phyloP scores from a whole-genome alignment of 2,797 vertebrate genomes.

The Oophaga sylvatica region DNA sequence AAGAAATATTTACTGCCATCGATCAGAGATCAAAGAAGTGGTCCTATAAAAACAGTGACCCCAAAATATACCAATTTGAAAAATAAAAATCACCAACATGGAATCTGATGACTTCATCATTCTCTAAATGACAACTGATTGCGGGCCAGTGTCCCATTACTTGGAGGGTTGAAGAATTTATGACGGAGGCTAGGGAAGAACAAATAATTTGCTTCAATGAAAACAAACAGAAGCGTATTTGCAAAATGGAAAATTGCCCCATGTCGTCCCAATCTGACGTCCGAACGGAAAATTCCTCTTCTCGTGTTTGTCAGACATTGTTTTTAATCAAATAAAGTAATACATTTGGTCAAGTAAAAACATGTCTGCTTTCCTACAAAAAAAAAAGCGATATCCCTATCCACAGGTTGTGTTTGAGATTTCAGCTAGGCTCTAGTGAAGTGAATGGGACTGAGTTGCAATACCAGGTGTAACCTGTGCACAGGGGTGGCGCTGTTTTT shows the following conservation, averaged over 20 bases:
- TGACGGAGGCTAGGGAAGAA: not conserved
- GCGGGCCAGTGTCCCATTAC: too few species aligned
- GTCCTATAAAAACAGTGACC: too few species aligned
- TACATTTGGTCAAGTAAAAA: not conserved
- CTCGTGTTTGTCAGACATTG: not conserved
- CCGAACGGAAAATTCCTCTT: not conserved
- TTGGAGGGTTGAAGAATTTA: not conserved
- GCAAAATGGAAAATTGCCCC: constrained; percentile 7
- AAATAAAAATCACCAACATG: too few species aligned
- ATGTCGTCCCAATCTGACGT: not conserved
- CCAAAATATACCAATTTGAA: too few species aligned
- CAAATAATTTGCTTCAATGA: not conserved
- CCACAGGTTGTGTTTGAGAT: too few species aligned
- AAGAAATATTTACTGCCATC: too few species aligned
- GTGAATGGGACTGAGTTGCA: not conserved
- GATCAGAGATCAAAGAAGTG: too few species aligned
- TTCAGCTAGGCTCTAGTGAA: not conserved
- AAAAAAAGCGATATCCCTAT: not conserved
- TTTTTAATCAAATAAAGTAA: not conserved
- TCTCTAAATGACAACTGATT: not conserved
- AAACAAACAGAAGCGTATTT: not conserved
- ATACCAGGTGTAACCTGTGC: too few species aligned
- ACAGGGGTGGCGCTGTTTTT: too few species aligned
- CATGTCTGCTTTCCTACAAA: not conserved
- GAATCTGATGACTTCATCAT: not conserved